phyloP scores from a whole-genome alignment of 2,888 invertebrate genomes.

The Cerastis rubricosa region DNA sequence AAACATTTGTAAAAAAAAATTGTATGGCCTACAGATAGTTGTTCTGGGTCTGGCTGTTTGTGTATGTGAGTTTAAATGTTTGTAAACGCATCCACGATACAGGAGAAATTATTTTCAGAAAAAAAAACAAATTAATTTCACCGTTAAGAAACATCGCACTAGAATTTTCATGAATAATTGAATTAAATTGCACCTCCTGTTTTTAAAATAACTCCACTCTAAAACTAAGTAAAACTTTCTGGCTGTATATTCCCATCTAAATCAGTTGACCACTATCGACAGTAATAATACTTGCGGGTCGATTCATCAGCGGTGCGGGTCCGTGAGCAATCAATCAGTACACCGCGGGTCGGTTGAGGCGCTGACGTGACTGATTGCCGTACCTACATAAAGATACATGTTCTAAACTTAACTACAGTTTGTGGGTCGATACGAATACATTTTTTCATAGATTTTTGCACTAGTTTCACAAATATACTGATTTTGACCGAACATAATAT shows the following conservation, averaged over 20 bases:
- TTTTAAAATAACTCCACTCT: neutral
- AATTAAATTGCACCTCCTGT: too few species aligned
- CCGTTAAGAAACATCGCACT: neutral
- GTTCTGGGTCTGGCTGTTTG: too few species aligned
- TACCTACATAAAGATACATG: neutral
- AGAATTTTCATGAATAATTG: neutral
- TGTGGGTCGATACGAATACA: neutral
- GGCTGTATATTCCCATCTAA: neutral
- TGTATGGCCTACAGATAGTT: too few species aligned
- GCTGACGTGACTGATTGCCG: slow-evolving; percentile 38
- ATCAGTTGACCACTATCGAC: slow-evolving; percentile 23
- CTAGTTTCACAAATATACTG: neutral
- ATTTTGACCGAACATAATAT: neutral
- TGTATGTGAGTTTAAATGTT: too few species aligned
- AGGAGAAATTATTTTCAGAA: too few species aligned
- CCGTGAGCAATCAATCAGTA: slow-evolving; percentile 47
- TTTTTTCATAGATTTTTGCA: neutral
- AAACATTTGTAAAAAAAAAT: too few species aligned
- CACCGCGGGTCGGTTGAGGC: slow-evolving; percentile 3
- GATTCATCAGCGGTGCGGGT: slow-evolving; percentile 34
- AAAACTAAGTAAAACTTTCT: neutral
- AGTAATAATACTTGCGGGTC: slow-evolving; percentile 14
- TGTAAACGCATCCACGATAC: too few species aligned
- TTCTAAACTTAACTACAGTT: neutral
- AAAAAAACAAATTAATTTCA: neutral